Evolutionary conservation across 1,140 invertebrate genomes (phyloP), one percentile per base, ranked within the genome.

Genomic region (Neodiprion lecontei): DNA sequence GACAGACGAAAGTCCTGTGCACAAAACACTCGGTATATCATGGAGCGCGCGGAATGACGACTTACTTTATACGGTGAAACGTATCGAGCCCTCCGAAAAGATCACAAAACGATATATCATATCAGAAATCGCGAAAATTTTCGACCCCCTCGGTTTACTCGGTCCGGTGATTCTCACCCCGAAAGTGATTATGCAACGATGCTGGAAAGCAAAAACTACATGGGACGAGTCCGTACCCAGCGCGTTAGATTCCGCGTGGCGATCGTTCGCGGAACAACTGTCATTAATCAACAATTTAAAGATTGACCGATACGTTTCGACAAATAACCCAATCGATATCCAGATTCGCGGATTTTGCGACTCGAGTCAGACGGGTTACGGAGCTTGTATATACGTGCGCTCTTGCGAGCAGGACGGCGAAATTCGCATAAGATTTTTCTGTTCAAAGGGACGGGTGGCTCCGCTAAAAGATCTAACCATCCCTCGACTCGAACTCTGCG

Each of bases 61-160:
- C 47, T 73, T 76, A 28, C 47, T 48, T 8, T 76, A 76, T 66
- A 65, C 70, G 48, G 66, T 75, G n/a, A 72, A 73, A 48, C 72
- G 17, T 50, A 49, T 74, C 28, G 28, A 67, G 12, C 72, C 72
- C 12, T 17, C 65, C 50, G 53, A 40, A 40, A 69, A 2, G n/a
- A 48, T 76, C 7, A 80, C 76, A 7, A 77, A 80, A 75, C 72
- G 77, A 17, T 68, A 69, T 21, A 48, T 81, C n/a, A 65, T 79
- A 7, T 78, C 76, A 2, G 23, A 40, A 14, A 48, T 74, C 50
- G 17, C 75, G 14, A 69, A 67, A 23, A 74, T 81, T 40, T 82
- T 76, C 69, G 81, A 81, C 72, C 81, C 77, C 0, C 14, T 81
- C 7, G 79, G 79, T 7, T 76, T 81, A 48, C 47, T 82, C 9